A percentile compares a stretch with the other conserved stretches of the same genome.
These are phyloP conservation scores for Conger conger DNA, from an alignment of 2,113 vertebrate species.

Conservation along the genomic window DNA sequence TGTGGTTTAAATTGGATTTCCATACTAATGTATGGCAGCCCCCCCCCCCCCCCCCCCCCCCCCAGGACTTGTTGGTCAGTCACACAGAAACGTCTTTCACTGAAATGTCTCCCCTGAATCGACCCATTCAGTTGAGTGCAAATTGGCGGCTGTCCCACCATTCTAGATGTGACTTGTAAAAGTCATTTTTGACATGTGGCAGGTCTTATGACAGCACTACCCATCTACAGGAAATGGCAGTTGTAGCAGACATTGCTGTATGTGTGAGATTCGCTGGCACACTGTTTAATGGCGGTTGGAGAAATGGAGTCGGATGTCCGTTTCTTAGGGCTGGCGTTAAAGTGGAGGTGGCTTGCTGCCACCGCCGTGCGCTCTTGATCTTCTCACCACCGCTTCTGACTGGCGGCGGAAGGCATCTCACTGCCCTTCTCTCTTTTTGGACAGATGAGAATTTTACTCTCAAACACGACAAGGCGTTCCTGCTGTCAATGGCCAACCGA, in stretches of 20 bases:
- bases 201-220: not conserved
- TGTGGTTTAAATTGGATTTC: not conserved
- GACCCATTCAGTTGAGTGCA: not conserved
- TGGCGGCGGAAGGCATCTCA: constrained; percentile 36
- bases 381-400: not conserved
- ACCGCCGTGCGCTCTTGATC: not conserved
- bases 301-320: constrained; percentile 1
- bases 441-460: constrained; percentile 99
- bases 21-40: not conserved
- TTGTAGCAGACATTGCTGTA: not conserved
- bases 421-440: constrained; percentile 68
- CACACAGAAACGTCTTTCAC: not conserved
- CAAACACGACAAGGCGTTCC: constrained; percentile 98
- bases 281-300: not conserved
- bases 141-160: not conserved
- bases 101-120: not conserved
- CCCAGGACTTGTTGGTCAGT: not conserved
- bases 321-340: constrained; percentile 9
- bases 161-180: not conserved
- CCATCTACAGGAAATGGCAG: not conserved
- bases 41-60: too few relatives aligned
- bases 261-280: not conserved
- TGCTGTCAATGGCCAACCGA: constrained; percentile 99
- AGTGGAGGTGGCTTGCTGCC: constrained; percentile 11
- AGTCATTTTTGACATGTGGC: not conserved